Percentiles rank a stretch among this genome's conserved stretches.
These are phyloP conservation scores for Margarornis squamiger DNA, from an alignment of 2,797 vertebrate species.

Conservation along the genomic window DNA sequence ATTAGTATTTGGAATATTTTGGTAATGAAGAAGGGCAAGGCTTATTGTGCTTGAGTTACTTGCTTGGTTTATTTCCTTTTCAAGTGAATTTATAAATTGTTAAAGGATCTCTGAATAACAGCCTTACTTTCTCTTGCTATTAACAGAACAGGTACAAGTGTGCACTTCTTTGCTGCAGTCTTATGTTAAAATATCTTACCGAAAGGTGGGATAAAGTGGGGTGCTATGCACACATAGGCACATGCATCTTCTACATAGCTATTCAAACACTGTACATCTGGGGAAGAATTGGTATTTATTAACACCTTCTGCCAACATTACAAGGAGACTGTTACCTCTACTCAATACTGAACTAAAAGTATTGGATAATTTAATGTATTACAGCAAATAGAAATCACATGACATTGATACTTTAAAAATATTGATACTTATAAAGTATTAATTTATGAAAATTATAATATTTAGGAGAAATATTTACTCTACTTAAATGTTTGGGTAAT, in stretches of 20 bases:
- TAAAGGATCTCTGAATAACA: background rate
- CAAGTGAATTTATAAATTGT: background rate
- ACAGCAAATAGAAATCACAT: background rate
- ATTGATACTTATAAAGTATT: background rate
- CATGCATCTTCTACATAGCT: background rate
- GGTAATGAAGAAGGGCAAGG: background rate
- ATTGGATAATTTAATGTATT: background rate
- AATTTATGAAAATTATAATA: background rate
- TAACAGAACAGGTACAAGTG: background rate
- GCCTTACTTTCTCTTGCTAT: background rate
- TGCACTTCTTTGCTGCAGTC: background rate
- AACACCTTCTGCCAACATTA: background rate
- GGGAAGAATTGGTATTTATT: background rate
- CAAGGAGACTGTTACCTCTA: background rate
- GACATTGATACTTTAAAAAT: background rate
- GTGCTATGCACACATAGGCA: background rate
- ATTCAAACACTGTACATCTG: background rate
- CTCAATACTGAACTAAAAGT: background rate
- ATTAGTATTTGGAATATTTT: background rate
- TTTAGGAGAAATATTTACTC: background rate
- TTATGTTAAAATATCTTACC: background rate
- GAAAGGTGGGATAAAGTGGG: background rate
- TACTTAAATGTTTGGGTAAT: background rate
- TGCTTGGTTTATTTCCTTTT: background rate
- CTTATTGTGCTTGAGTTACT: background rate